Percentiles rank a stretch among this genome's conserved stretches.
These are phyloP conservation scores for Syngnathus acus DNA, from an alignment of 2,797 vertebrate genomes.

Conservation along the genomic window DNA sequence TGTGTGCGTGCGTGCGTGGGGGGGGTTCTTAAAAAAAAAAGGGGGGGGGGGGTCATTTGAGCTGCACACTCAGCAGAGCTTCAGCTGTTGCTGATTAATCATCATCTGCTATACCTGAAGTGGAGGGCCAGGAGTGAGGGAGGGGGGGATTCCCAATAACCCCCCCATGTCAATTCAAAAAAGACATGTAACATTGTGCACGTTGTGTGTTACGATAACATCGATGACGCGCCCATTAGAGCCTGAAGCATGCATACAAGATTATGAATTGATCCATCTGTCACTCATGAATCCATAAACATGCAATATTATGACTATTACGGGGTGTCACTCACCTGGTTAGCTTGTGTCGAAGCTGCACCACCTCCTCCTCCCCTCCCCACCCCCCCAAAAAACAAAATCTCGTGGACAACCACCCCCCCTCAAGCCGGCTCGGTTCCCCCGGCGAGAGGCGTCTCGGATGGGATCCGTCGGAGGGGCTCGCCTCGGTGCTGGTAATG, in stretches of 20 bases:
- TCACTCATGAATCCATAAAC: conserved; percentile 6
- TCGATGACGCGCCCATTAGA: conserved; percentile 13
- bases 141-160: conserved; percentile 46
- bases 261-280: not conserved
- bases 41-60: conserved; percentile 74
- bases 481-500: conserved; percentile 24
- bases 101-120: conserved; percentile 30
- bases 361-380: conserved; percentile 30
- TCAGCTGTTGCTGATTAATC: conserved; percentile 89
- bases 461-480: conserved; percentile 57
- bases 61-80: conserved; percentile 69
- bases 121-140: conserved; percentile 22
- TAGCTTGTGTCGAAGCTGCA: not conserved
- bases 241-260: not conserved
- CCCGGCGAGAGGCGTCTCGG: conserved; percentile 26
- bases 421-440: conserved; percentile 24
- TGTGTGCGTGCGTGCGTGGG: not conserved
- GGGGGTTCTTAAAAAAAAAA: too few species aligned
- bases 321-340: conserved; percentile 55
- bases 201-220: not conserved
- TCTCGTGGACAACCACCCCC: not conserved
- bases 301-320: conserved; percentile 14
- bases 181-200: not conserved
- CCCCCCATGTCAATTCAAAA: conserved; percentile 3
- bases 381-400: conserved; percentile 30